Evolutionary conservation across 2,888 invertebrate species (phyloP), one percentile per base, ranked within the genome.

Genomic region (Leptura quadrifasciata): DNA sequence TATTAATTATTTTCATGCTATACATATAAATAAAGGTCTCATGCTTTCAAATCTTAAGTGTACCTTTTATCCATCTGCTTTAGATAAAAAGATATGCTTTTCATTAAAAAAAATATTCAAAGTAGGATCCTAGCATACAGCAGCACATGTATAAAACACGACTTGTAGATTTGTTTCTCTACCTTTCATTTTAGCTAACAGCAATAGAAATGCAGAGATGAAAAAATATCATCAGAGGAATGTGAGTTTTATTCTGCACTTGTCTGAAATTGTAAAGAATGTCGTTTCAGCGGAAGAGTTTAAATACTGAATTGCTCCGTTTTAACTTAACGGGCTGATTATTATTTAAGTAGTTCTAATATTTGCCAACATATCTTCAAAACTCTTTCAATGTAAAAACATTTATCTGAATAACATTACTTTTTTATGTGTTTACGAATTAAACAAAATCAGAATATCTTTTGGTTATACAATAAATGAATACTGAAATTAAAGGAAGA

Each of bases 181-280:
- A 24, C 39, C 12, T 63, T 63, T 20, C 17, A 52, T 54, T 65
- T 52, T 9, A 63, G 12, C 15, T 58, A 27, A 68, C 55, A 54
- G 21, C 31, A 54, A 54, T 12, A 55, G 35, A 35, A 47, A 69
- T 15, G 55, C 47, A 17, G 47, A 54, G 18, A 39, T 24, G 67
- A 55, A 54, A 55, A 58, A 58, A 69, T 69, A 58, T 69, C 35
- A 35, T 57, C n/a, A 71, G 20, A 60, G 71, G 61, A 71, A 54
- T 47, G 67, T 52, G n/a, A 24, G 35, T 61, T 61, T 60, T 17
- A 58, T 47, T 67, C 52, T 21, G 52, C 18, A 47, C 39, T 67
- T 35, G 15, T 69, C 54, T 58, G 57, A 57, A 57, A 58, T 27
- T 31, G 18, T 17, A 31, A 58, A 39, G 31, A 57, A 58, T 57